Conservation (phyloP, 2,888 invertebrate genomes). For the Catocala fraxini region DNA sequence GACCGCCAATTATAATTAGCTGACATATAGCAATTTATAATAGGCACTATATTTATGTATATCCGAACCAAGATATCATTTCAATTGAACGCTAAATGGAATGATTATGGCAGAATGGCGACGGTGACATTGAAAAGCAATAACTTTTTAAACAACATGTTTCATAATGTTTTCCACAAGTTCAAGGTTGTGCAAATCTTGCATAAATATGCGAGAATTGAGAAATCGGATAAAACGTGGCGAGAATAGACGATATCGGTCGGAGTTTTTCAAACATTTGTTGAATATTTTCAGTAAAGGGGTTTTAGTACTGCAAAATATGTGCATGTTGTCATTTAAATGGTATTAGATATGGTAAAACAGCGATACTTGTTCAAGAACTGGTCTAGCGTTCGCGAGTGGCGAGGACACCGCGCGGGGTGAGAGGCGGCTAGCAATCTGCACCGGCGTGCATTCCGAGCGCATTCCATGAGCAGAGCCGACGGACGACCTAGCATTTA, state of each 20-base stretch:
- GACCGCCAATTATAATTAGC: not conserved
- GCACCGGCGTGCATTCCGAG: constrained; percentile 72
- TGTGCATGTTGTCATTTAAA: constrained; percentile 31
- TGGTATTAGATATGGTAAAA: constrained; percentile 21
- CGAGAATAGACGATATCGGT: constrained; percentile 4
- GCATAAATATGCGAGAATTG: constrained; percentile 17
- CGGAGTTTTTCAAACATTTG: not conserved
- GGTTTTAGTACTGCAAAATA: not conserved
- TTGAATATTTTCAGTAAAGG: not conserved
- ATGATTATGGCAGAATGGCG: constrained; percentile 13
- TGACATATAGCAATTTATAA: too few species aligned
- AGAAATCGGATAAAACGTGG: constrained; percentile 9
- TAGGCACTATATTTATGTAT: too few species aligned
- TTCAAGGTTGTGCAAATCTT: constrained; percentile 14
- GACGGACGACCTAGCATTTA: constrained; percentile 63
- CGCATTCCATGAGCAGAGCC: constrained; percentile 68
- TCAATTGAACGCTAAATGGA: constrained; percentile 3
- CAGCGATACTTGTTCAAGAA: constrained; percentile 52
- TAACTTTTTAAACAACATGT: constrained; percentile 13
- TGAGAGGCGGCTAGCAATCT: constrained; percentile 67
- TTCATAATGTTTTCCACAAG: constrained; percentile 25
- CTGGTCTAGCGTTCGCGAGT: constrained; percentile 59
- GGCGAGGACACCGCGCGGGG: constrained; percentile 51
- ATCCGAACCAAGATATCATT: not conserved
- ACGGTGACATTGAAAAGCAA: constrained; percentile 13